Evolutionary conservation across 2,113 vertebrate genomes (phyloP).

Genomic region (Sorex araneus): DNA sequence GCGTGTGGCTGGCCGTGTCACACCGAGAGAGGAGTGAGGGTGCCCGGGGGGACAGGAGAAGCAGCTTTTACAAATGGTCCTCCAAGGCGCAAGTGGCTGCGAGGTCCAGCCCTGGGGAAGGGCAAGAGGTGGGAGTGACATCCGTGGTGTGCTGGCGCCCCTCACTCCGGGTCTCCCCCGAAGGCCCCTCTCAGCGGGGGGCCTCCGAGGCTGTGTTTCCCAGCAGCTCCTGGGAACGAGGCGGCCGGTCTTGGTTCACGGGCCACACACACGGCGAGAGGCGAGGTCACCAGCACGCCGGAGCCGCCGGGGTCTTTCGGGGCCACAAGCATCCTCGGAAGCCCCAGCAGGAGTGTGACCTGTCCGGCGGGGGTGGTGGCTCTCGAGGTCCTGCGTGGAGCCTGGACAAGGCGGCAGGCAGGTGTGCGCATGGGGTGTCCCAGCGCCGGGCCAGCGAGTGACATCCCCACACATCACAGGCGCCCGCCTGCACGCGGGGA

Average conservation of each 20-base stretch:
- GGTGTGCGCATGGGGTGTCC: neutral
- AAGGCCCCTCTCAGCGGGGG: neutral
- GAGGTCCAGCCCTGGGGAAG: neutral
- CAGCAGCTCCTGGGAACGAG: neutral
- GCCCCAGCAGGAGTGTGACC: neutral
- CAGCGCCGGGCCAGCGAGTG: neutral
- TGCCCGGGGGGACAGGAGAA: neutral
- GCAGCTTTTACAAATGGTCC: neutral
- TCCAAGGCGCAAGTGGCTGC: neutral
- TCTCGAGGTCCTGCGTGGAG: neutral
- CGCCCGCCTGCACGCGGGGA: constrained; percentile 16
- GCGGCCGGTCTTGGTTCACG: neutral
- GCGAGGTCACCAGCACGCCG: neutral
- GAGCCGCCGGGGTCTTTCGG: neutral
- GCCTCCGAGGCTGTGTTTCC: neutral
- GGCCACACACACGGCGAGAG: neutral
- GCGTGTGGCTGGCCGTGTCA: too few species aligned
- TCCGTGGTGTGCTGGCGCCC: neutral
- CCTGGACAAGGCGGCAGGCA: too few species aligned
- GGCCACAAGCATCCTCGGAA: neutral
- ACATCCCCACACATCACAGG: neutral
- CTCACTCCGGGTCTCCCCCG: neutral
- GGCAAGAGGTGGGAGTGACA: neutral
- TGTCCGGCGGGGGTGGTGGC: neutral
- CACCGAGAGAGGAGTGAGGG: too few species aligned